These are phyloP conservation scores for Polydrusus tereticollis DNA, from an alignment of 2,888 invertebrate genomes.

Conservation along the genomic window DNA sequence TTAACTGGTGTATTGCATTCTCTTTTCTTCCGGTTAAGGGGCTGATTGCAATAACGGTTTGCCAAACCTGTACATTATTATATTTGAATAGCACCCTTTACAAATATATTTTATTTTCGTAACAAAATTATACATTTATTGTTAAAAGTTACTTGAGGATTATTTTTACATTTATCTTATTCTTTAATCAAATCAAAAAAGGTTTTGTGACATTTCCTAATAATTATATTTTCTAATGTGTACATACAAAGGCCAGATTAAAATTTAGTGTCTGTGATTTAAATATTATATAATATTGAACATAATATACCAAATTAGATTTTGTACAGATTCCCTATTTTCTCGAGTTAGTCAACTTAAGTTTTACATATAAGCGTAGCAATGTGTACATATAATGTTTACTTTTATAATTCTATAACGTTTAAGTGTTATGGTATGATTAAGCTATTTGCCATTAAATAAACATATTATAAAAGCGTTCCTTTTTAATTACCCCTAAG, in stretches of 20 bases:
- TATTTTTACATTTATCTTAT: not conserved
- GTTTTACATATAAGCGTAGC: slow-evolving; percentile 60
- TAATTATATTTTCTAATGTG: slow-evolving; percentile 38
- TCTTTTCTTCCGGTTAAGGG: too few relatives aligned
- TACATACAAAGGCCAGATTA: slow-evolving; percentile 63
- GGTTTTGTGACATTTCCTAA: not conserved
- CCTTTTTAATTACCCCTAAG: not conserved
- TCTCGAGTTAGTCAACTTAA: slow-evolving; percentile 61
- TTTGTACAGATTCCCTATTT: slow-evolving; percentile 62
- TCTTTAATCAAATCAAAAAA: not conserved
- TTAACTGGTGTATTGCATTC: too few relatives aligned
- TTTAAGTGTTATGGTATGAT: slow-evolving; percentile 57
- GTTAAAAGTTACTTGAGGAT: slow-evolving; percentile 4
- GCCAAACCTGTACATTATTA: too few relatives aligned
- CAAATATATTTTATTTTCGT: too few relatives aligned
- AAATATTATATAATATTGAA: slow-evolving; percentile 58
- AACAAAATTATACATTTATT: not conserved
- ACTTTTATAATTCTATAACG: slow-evolving; percentile 62
- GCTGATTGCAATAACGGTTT: too few relatives aligned
- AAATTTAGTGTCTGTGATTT: slow-evolving; percentile 67
- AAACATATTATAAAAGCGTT: slow-evolving; percentile 7
- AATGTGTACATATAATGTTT: slow-evolving; percentile 62
- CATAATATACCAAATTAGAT: slow-evolving; percentile 59
- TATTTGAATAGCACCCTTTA: too few relatives aligned
- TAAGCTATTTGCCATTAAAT: slow-evolving; percentile 60